Percentiles rank a stretch among this genome's conserved stretches.
These are phyloP conservation scores for Erpobdella octoculata DNA, from an alignment of 2,888 invertebrate genomes.

Conservation along the genomic window DNA sequence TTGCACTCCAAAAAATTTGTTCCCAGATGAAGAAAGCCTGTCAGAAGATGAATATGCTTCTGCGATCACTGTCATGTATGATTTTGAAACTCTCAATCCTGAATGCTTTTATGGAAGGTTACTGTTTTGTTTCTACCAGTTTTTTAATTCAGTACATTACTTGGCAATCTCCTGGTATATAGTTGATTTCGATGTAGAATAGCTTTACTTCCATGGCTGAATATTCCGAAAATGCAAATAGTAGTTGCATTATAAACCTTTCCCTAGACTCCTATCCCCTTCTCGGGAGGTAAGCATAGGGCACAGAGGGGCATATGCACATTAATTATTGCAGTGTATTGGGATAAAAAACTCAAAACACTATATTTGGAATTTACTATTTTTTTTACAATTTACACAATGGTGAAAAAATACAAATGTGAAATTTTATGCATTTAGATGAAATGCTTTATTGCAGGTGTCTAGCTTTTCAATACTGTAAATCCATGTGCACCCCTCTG, in stretches of 20 bases:
- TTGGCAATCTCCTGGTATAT: too few relatives aligned
- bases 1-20: conserved; percentile 64
- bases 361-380: too few relatives aligned
- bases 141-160: not conserved
- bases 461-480: conserved; percentile 65
- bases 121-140: not conserved
- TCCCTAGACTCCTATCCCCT: too few relatives aligned
- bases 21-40: conserved; percentile 64
- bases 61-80: conserved; percentile 58
- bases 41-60: conserved; percentile 56
- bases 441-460: not conserved
- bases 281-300: too few relatives aligned
- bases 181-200: too few relatives aligned
- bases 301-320: too few relatives aligned
- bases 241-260: too few relatives aligned
- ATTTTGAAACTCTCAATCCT: conserved; percentile 76
- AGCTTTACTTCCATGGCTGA: too few relatives aligned
- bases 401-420: not conserved
- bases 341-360: too few relatives aligned
- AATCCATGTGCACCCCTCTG: conserved; percentile 73
- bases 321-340: too few relatives aligned
- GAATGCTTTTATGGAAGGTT: conserved; percentile 88
- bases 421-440: not conserved
- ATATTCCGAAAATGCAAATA: too few relatives aligned
- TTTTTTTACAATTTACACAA: too few relatives aligned